Conservation (phyloP, 2,797 vertebrate species). For the Platyrinchus mystaceus region DNA sequence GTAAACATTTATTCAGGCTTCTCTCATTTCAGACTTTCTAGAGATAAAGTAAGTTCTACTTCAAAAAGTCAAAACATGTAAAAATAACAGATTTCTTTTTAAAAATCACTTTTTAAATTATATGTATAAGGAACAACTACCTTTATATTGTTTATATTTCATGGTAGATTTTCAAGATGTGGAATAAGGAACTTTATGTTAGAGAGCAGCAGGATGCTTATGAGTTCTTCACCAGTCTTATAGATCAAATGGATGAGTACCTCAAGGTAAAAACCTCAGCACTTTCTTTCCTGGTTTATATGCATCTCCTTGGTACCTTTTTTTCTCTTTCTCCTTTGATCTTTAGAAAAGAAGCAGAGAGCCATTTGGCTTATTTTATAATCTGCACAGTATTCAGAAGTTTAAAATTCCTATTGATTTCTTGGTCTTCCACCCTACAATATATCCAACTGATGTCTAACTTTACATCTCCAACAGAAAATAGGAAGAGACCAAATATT, state of each 20-base stretch:
- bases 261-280: slow-evolving; percentile 85
- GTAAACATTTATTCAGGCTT: not conserved
- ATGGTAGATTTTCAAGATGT: slow-evolving; percentile 97
- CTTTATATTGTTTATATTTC: not conserved
- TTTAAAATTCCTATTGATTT: not conserved
- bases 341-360: not conserved
- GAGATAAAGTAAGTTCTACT: not conserved
- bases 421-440: not conserved
- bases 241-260: slow-evolving; percentile 98
- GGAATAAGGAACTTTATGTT: slow-evolving; percentile 98
- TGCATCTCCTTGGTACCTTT: not conserved
- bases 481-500: slow-evolving; percentile 98
- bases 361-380: not conserved
- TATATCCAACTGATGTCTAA: not conserved
- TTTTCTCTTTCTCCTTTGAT: not conserved
- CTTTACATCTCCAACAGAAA: slow-evolving; percentile 84
- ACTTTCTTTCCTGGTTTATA: not conserved
- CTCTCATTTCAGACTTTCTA: not conserved
- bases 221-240: slow-evolving; percentile 98
- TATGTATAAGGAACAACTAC: not conserved
- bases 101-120: not conserved
- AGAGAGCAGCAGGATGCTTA: slow-evolving; percentile 98
- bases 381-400: not conserved
- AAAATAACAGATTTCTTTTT: not conserved
- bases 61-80: not conserved